These are phyloP conservation scores for Zaprionus nigranus DNA, from an alignment of 1,140 invertebrate species.

Conservation along the genomic window DNA sequence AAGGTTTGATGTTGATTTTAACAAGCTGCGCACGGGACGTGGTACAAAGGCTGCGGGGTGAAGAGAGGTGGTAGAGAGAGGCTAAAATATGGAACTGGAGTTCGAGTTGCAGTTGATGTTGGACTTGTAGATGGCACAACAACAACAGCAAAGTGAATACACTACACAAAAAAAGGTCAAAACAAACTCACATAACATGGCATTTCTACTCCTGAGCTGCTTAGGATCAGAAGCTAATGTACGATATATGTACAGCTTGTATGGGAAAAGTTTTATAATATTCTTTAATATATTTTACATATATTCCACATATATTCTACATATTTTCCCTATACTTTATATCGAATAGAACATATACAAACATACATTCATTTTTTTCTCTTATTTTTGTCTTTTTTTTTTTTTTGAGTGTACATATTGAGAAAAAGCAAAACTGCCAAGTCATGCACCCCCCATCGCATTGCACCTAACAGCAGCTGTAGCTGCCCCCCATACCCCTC, in stretches of 20 bases:
- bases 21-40: slow-evolving; percentile 56
- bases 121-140: slow-evolving; percentile 21
- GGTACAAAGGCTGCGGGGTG: slow-evolving; percentile 2
- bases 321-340: too few relatives aligned
- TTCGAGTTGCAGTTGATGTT: slow-evolving; percentile 30
- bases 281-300: too few relatives aligned
- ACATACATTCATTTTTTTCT: not conserved
- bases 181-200: not conserved
- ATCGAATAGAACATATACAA: not conserved
- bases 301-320: too few relatives aligned
- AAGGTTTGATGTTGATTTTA: slow-evolving; percentile 83
- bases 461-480: slow-evolving; percentile 45
- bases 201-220: too few relatives aligned
- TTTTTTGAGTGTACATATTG: slow-evolving; percentile 20
- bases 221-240: too few relatives aligned
- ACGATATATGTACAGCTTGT: too few relatives aligned
- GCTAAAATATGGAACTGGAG: slow-evolving; percentile 45
- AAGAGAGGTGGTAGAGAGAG: not conserved
- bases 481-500: not conserved
- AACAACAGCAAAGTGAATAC: slow-evolving; percentile 19
- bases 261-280: too few relatives aligned
- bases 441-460: slow-evolving; percentile 48
- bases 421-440: slow-evolving; percentile 52
- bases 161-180: not conserved
- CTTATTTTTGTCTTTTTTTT: not conserved